Percentiles rank a stretch among this genome's conserved stretches.
These are phyloP conservation scores for Aldrovandia affinis DNA, from an alignment of 2,797 vertebrate genomes.

Conservation along the genomic window DNA sequence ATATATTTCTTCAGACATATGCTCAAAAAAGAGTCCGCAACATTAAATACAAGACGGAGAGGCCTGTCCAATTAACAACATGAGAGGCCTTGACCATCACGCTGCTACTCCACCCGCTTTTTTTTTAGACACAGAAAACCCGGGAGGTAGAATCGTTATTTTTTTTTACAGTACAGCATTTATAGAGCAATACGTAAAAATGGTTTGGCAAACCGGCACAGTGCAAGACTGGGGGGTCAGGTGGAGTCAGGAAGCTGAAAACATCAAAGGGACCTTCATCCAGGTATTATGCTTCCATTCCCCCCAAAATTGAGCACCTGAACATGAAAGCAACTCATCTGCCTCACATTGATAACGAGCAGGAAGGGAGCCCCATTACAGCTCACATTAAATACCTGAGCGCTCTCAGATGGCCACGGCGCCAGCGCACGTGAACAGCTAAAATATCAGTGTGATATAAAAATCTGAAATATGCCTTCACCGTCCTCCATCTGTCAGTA, in stretches of 20 bases:
- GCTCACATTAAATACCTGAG: neutral
- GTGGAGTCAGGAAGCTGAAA: neutral
- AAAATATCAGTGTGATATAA: slow-evolving; percentile 4
- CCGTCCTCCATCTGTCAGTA: neutral
- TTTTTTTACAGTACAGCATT: no score
- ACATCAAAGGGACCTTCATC: neutral
- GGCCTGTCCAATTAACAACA: no score
- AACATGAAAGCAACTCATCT: neutral
- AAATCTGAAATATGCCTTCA: neutral
- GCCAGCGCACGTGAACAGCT: neutral
- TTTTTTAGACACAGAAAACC: no score
- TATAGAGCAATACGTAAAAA: no score
- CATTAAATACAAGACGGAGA: no score
- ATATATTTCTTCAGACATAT: neutral
- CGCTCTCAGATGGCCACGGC: no score
- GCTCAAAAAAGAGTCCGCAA: no score
- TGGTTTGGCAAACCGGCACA: neutral
- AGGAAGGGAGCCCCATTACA: neutral
- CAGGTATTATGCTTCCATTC: neutral
- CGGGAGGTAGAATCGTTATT: no score
- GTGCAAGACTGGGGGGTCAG: neutral
- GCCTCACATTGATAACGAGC: neutral
- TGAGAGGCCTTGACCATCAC: no score
- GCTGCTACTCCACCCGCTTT: no score
- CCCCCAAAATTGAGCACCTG: slow-evolving; percentile 1